A percentile compares a stretch with the other conserved stretches of the same genome.
Evolutionary conservation across 1,140 invertebrate genomes (phyloP).

Genomic region (Triops cancriformis): DNA sequence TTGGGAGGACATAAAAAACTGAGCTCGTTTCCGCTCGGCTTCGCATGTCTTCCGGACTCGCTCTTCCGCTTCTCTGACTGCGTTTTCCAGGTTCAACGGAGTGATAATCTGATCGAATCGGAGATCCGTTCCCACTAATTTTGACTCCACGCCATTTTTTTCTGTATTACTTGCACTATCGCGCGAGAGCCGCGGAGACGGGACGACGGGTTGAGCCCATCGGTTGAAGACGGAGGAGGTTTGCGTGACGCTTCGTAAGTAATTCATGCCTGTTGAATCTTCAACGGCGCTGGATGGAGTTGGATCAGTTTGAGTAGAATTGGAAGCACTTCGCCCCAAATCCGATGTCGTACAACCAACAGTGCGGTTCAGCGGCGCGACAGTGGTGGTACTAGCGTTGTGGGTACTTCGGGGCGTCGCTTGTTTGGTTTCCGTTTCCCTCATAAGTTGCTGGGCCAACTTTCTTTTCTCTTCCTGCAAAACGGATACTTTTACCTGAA

Average conservation of each 20-base stretch:
- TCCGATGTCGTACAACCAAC: neutral
- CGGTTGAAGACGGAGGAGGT: slow-evolving; percentile 34
- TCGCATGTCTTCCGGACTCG: neutral
- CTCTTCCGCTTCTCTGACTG: neutral
- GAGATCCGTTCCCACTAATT: slow-evolving; percentile 37
- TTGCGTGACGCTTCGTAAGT: neutral
- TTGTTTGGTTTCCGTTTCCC: slow-evolving; percentile 28
- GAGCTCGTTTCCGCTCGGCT: neutral
- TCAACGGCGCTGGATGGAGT: neutral
- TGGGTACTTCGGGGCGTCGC: neutral
- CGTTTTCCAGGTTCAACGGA: slow-evolving; percentile 27
- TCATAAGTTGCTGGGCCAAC: slow-evolving; percentile 48
- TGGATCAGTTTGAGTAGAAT: neutral
- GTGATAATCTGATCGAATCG: slow-evolving; percentile 29
- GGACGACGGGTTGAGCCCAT: slow-evolving; percentile 31
- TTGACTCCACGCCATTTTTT: slow-evolving; percentile 29
- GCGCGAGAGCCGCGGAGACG: slow-evolving; percentile 32
- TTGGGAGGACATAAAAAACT: neutral
- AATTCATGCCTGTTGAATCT: slow-evolving; percentile 1
- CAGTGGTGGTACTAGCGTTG: neutral
- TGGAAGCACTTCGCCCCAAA: neutral
- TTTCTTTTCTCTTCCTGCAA: slow-evolving; percentile 65
- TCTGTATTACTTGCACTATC: slow-evolving; percentile 39
- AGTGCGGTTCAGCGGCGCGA: neutral
- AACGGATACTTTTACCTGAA: slow-evolving; percentile 56